These are phyloP conservation scores for Mungos mungo DNA, from an alignment of 2,113 vertebrate genomes.

Conservation along the genomic window DNA sequence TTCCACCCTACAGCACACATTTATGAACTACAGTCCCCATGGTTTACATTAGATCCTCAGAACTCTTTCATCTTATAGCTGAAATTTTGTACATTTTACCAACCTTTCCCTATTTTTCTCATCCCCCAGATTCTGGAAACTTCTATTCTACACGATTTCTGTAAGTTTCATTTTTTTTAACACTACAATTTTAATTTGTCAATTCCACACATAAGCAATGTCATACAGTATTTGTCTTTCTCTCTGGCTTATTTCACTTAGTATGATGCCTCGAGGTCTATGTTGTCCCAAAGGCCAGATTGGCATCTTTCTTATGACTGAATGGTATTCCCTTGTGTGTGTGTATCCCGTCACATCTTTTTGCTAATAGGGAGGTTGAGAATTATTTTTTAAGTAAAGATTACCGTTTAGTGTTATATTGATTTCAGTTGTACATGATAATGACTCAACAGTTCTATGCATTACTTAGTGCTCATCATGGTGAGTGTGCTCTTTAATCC, in stretches of 20 bases:
- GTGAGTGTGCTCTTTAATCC: background rate
- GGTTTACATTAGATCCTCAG: background rate
- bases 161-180: background rate
- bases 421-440: background rate
- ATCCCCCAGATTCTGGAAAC: background rate
- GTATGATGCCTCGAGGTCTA: background rate
- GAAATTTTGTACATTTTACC: background rate
- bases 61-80: background rate
- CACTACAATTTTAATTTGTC: too few species aligned
- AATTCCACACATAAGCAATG: background rate
- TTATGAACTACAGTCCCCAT: background rate
- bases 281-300: background rate
- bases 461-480: background rate
- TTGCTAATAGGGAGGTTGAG: background rate
- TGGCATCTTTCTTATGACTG: background rate
- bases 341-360: too few species aligned
- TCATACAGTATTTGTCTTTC: background rate
- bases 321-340: background rate
- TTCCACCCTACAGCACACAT: background rate
- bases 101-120: background rate
- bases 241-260: background rate
- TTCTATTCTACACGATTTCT: background rate
- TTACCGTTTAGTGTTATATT: background rate
- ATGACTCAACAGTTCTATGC: background rate
- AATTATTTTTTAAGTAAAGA: background rate